phyloP scores from a whole-genome alignment of 2,888 invertebrate genomes.

The Harpagoxenus sublaevis region DNA sequence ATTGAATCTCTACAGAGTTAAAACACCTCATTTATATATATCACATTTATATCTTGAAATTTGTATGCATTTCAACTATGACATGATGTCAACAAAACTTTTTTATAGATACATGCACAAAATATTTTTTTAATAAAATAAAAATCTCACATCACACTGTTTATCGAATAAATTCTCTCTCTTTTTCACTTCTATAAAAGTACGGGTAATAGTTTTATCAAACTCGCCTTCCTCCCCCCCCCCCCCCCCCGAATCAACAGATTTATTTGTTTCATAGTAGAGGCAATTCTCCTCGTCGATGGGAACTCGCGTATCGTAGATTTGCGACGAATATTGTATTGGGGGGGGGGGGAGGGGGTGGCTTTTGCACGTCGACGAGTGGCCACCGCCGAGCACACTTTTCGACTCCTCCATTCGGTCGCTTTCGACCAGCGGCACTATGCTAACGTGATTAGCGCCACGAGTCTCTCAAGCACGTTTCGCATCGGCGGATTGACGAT shows the following conservation, averaged over 20 bases:
- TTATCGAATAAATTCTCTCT: background rate
- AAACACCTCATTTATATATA: background rate
- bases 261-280: background rate
- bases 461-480: constrained; percentile 78
- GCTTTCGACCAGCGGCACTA: constrained; percentile 71
- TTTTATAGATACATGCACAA: background rate
- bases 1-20: constrained; percentile 3
- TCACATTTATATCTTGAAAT: background rate
- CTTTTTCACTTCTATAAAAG: background rate
- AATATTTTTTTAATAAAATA: background rate
- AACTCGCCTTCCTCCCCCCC: background rate
- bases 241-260: background rate
- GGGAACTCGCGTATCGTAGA: constrained; percentile 59
- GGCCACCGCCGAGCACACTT: constrained; percentile 69
- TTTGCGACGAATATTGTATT: constrained; percentile 40
- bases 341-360: constrained; percentile 57
- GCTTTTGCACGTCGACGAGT: constrained; percentile 65
- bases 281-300: constrained; percentile 49
- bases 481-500: constrained; percentile 64
- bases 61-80: background rate
- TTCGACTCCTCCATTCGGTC: constrained; percentile 65
- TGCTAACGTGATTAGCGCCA: constrained; percentile 83
- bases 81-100: background rate
- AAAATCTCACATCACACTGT: background rate
- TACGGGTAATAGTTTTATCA: background rate